These are phyloP conservation scores for Thalassoma bifasciatum DNA, from an alignment of 2,113 vertebrate species.

Conservation along the genomic window DNA sequence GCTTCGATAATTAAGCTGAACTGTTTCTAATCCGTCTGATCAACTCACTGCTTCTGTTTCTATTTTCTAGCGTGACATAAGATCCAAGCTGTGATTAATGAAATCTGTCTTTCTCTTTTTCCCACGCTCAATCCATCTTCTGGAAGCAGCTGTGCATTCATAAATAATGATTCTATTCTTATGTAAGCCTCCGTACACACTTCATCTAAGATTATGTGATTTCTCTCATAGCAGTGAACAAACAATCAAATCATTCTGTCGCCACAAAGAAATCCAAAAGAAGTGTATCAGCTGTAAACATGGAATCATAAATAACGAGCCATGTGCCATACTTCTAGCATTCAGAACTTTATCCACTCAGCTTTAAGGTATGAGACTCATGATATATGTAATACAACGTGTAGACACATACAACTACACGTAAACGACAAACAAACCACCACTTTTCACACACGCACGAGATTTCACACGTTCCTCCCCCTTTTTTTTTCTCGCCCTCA, in stretches of 20 bases:
- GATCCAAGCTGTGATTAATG: too few relatives aligned
- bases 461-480: too few relatives aligned
- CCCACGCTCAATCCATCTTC: neutral
- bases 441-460: too few relatives aligned
- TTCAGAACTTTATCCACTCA: constrained; percentile 1
- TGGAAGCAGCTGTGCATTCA: neutral
- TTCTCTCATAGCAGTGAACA: neutral
- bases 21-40: too few relatives aligned
- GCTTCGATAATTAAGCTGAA: too few relatives aligned
- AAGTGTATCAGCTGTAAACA: neutral
- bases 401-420: too few relatives aligned
- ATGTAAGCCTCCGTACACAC: neutral
- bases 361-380: constrained; percentile 5
- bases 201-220: neutral
- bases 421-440: too few relatives aligned
- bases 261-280: neutral
- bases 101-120: neutral
- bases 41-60: too few relatives aligned
- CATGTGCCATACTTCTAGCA: constrained; percentile 4
- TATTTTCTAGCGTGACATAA: too few relatives aligned
- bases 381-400: constrained; percentile 28
- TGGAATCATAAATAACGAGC: constrained; percentile 1
- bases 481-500: too few relatives aligned
- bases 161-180: constrained; percentile 4
- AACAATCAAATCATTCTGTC: neutral